Evolutionary conservation across 2,113 vertebrate genomes (phyloP).

Genomic region (Macrotus californicus): DNA sequence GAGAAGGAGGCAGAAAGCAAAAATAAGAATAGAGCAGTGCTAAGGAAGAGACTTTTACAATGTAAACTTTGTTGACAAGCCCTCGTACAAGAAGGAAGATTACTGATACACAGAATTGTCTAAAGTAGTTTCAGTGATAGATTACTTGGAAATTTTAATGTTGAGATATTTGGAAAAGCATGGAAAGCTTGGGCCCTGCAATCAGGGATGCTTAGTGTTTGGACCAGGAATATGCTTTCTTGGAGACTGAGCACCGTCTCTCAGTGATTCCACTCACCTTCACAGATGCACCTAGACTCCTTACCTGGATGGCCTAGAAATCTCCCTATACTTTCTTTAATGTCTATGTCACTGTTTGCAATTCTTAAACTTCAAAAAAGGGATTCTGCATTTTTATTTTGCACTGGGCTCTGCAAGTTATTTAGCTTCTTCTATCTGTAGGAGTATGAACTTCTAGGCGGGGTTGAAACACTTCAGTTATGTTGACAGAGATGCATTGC

Average conservation of each 20-base stretch:
- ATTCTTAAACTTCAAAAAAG: not conserved
- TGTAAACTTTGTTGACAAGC: not conserved
- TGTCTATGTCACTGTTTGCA: not conserved
- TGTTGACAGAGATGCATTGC: not conserved
- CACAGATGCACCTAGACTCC: fast-evolving
- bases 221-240: not conserved
- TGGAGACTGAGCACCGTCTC: fast-evolving
- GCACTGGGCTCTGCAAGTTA: not conserved
- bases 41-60: not conserved
- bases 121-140: not conserved
- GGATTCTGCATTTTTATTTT: not conserved
- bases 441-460: not conserved
- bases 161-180: not conserved
- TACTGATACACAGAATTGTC: fast-evolving
- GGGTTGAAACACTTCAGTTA: not conserved
- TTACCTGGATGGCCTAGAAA: not conserved
- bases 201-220: too few relatives aligned
- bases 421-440: not conserved
- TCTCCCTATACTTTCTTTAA: not conserved
- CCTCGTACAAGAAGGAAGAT: not conserved
- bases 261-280: not conserved
- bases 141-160: not conserved
- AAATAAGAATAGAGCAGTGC: not conserved
- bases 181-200: not conserved
- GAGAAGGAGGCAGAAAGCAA: fast-evolving